Evolutionary conservation across 2,888 invertebrate genomes (phyloP).

Genomic region (Steinernema hermaphroditum): DNA sequence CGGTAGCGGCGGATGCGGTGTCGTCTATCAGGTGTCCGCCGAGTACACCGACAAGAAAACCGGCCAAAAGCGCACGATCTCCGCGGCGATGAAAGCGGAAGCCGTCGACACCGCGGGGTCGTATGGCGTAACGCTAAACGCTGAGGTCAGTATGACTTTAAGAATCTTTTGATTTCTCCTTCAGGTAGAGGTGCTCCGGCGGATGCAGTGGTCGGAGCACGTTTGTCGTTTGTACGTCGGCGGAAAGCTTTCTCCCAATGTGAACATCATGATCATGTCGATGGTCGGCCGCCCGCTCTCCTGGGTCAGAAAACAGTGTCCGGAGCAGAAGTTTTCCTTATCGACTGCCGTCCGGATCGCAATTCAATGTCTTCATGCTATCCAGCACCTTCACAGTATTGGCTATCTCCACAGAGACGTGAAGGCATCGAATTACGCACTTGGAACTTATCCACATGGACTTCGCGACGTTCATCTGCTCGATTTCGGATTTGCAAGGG

Average conservation of each 20-base stretch:
- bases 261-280: slow-evolving; percentile 57
- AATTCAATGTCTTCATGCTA: slow-evolving; percentile 45
- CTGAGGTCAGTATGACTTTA: slow-evolving; percentile 29
- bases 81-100: slow-evolving; percentile 54
- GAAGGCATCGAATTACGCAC: slow-evolving; percentile 58
- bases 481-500: slow-evolving; percentile 47
- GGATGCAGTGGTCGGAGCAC: slow-evolving; percentile 48
- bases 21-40: slow-evolving; percentile 46
- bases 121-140: slow-evolving; percentile 34
- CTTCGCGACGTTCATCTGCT: slow-evolving; percentile 35
- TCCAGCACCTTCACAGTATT: slow-evolving; percentile 50
- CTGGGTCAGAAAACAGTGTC: slow-evolving; percentile 50
- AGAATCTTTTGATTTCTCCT: not conserved
- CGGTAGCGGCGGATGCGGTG: slow-evolving; percentile 55
- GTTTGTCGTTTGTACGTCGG: slow-evolving; percentile 48
- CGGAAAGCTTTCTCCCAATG: slow-evolving; percentile 36
- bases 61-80: slow-evolving; percentile 33
- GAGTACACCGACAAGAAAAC: not conserved
- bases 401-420: slow-evolving; percentile 58
- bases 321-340: slow-evolving; percentile 49
- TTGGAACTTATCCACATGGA: slow-evolving; percentile 37
- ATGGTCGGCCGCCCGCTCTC: slow-evolving; percentile 52
- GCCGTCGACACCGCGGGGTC: slow-evolving; percentile 35
- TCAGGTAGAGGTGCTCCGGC: slow-evolving; percentile 45
- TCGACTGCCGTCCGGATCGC: slow-evolving; percentile 55